Evolutionary conservation across 2,888 invertebrate species (phyloP).

Genomic region (Athripsodes cinereus): DNA sequence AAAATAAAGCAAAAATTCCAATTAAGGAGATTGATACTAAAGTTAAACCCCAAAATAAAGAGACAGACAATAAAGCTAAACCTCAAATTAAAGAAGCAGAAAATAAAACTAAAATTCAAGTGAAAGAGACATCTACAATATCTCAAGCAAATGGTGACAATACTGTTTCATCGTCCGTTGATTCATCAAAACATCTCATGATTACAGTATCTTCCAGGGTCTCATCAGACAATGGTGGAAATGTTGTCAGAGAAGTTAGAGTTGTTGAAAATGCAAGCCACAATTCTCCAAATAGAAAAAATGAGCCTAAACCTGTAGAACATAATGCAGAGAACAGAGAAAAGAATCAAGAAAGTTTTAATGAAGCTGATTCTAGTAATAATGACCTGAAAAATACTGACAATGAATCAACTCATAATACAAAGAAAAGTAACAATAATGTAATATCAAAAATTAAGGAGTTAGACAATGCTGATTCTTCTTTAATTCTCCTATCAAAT

Average conservation of each 20-base stretch:
- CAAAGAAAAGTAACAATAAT: neutral
- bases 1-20: neutral
- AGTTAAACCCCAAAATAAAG: neutral
- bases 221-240: neutral
- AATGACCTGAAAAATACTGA: too few species aligned
- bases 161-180: neutral
- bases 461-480: slow-evolving; percentile 31
- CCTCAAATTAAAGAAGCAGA: neutral
- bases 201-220: neutral
- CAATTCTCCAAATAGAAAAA: neutral
- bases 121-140: too few species aligned
- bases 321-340: neutral
- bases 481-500: slow-evolving; percentile 45
- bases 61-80: neutral
- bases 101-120: neutral
- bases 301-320: neutral
- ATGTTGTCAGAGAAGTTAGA: neutral
- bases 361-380: too few species aligned
- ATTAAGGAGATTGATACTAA: neutral
- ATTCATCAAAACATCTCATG: neutral
- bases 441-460: neutral
- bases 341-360: neutral
- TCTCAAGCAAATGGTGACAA: neutral
- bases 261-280: neutral
- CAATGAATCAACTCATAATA: neutral